These are phyloP conservation scores for Aldrovandia affinis DNA, from an alignment of 2,797 vertebrate species.

Conservation along the genomic window DNA sequence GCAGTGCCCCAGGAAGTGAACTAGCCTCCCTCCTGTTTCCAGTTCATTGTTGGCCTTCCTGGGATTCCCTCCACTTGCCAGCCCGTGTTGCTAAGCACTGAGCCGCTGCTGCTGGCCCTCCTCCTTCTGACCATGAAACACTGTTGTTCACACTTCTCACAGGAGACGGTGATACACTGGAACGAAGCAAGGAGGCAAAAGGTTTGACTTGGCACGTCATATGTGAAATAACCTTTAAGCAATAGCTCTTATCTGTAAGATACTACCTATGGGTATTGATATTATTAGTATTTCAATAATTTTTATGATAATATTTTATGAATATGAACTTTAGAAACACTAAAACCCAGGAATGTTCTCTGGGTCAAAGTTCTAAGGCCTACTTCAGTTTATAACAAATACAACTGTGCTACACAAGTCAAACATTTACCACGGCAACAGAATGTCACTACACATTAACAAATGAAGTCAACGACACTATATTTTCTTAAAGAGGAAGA, in stretches of 20 bases:
- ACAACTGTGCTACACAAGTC: conserved; percentile 22
- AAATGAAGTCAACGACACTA: conserved; percentile 1
- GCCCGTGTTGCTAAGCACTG: too few species aligned
- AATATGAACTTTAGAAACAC: neutral
- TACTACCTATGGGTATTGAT: neutral
- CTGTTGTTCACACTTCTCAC: too few species aligned
- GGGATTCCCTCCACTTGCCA: too few species aligned
- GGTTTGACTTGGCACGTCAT: neutral
- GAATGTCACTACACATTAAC: conserved; percentile 40
- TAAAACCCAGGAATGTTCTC: neutral
- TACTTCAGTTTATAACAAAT: conserved; percentile 31
- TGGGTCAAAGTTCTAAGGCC: conserved; percentile 36
- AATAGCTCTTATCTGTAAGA: neutral
- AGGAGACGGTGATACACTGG: too few species aligned
- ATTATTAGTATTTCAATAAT: neutral
- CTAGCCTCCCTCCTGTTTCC: too few species aligned
- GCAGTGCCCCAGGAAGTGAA: too few species aligned
- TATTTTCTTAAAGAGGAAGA: neutral
- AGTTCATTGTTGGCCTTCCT: too few species aligned
- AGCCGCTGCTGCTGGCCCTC: too few species aligned
- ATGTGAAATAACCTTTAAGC: neutral
- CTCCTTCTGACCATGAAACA: too few species aligned
- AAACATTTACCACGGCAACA: conserved; percentile 24
- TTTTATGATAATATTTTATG: neutral
- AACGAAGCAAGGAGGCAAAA: too few species aligned